Percentiles rank a stretch among this genome's conserved stretches.
Conservation (phyloP, 53 echinoderm and acorn worm genomes). For the Apostichopus leukothele region DNA sequence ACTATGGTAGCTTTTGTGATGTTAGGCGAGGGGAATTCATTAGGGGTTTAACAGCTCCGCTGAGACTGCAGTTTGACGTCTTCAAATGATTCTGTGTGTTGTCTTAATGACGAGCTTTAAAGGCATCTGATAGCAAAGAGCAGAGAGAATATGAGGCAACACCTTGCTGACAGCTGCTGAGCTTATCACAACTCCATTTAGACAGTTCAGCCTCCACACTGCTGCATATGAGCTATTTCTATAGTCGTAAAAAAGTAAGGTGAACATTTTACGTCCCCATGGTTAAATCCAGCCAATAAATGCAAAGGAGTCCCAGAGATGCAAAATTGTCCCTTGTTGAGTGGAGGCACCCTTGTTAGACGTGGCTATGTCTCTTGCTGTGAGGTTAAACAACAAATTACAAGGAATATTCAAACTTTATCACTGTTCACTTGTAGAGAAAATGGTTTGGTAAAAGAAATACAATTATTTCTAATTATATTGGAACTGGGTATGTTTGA, state of each 20-base stretch:
- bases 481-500: no score
- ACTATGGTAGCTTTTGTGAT: not conserved
- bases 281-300: no score
- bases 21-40: not conserved
- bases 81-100: conserved; percentile 5
- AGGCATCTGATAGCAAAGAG: not conserved
- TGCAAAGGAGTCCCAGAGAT: no score
- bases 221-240: conserved; percentile 1
- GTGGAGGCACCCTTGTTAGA: no score
- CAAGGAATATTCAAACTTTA: no score
- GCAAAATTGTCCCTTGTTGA: no score
- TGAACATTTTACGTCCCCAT: no score
- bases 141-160: not conserved
- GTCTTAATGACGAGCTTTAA: not conserved
- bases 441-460: no score
- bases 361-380: no score
- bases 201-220: not conserved
- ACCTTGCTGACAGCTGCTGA: conserved; percentile 23
- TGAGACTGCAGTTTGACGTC: conserved; percentile 31
- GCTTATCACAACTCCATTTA: conserved; percentile 12
- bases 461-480: no score
- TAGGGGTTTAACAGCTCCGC: conserved; percentile 1
- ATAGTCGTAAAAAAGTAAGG: not conserved
- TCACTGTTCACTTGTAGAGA: no score
- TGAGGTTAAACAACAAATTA: no score